A percentile compares a stretch with the other conserved stretches of the same genome.
Conservation (phyloP, 2,113 vertebrate species). For the Turdus rufiventris region DNA sequence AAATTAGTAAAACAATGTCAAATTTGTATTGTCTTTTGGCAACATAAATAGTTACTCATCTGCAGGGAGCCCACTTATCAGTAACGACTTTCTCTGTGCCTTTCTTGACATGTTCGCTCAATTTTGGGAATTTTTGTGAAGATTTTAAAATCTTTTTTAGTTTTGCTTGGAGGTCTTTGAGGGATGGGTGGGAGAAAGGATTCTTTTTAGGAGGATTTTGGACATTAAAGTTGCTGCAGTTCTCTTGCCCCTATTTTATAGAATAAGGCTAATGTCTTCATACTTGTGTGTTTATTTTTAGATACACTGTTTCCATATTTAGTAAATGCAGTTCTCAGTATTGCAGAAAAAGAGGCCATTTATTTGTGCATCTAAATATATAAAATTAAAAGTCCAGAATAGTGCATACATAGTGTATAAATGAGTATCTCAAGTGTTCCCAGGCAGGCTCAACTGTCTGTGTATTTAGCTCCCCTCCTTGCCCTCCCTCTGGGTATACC, state of each 20-base stretch:
- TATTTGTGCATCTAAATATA: background rate
- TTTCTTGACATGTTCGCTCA: background rate
- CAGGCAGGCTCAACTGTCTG: background rate
- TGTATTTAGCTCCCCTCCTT: background rate
- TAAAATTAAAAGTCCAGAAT: background rate
- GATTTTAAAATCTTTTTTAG: background rate
- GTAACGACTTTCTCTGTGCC: background rate
- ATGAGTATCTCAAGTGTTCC: background rate
- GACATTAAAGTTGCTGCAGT: background rate
- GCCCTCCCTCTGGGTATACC: accelerated
- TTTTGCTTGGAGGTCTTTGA: background rate
- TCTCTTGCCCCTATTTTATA: background rate
- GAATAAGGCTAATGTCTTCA: background rate
- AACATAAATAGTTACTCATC: background rate
- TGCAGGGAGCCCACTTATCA: background rate
- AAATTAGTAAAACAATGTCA: background rate
- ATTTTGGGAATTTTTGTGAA: background rate
- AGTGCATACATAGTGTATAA: background rate
- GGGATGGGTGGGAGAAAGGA: background rate
- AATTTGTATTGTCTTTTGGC: background rate
- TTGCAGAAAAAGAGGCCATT: background rate
- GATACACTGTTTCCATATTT: slow-evolving; percentile 41
- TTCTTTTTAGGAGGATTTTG: background rate
- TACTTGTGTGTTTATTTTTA: slow-evolving; percentile 26
- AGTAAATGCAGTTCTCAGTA: slow-evolving; percentile 6